Evolutionary conservation across 2,113 vertebrate genomes (phyloP).

Genomic region (Catharus bicknelli): DNA sequence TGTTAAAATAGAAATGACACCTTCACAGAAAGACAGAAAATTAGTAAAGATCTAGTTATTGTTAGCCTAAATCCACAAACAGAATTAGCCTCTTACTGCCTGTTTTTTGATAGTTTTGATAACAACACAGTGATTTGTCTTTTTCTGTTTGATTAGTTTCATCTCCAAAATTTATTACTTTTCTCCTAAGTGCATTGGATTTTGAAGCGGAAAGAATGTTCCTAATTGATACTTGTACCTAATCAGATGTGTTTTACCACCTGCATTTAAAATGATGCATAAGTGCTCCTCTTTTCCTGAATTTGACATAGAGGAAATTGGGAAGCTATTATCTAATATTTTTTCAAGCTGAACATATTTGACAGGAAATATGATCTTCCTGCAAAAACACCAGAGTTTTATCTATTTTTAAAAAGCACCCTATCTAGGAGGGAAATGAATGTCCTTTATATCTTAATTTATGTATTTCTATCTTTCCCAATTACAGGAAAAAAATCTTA

Average conservation of each 20-base stretch:
- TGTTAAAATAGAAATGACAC: not conserved
- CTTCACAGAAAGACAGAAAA: not conserved
- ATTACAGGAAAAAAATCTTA: not conserved
- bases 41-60: not conserved
- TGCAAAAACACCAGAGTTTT: not conserved
- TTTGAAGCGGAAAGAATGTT: not conserved
- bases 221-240: not conserved
- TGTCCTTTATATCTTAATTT: not conserved
- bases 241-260: conserved; percentile 22
- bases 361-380: conserved; percentile 34
- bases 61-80: not conserved
- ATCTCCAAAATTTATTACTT: not conserved
- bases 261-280: conserved; percentile 24
- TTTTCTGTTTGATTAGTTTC: not conserved
- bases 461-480: not conserved
- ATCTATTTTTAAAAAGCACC: not conserved
- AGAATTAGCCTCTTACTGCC: not conserved
- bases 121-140: not conserved
- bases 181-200: not conserved
- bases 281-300: conserved; percentile 37
- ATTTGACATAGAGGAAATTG: conserved; percentile 32
- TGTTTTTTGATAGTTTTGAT: not conserved
- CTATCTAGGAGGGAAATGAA: not conserved
- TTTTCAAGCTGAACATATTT: conserved; percentile 3
- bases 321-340: conserved; percentile 25